Evolutionary conservation across 2,797 vertebrate species (phyloP).

Genomic region (Pangasius macronema): DNA sequence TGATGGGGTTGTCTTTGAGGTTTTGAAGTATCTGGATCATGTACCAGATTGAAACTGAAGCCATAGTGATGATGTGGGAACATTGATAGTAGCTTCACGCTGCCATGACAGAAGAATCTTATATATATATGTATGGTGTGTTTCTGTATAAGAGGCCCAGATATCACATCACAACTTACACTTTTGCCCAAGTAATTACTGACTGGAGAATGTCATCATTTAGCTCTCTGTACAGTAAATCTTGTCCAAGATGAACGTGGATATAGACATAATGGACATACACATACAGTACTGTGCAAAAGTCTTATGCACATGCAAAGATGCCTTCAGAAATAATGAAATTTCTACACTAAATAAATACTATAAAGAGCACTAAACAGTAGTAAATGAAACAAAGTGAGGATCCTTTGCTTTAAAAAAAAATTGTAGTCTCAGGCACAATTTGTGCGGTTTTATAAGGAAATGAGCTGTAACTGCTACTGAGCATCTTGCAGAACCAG

Average conservation of each 20-base stretch:
- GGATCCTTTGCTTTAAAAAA: too few species aligned
- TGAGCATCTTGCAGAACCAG: too few species aligned
- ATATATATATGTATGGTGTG: background rate
- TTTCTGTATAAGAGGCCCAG: too few species aligned
- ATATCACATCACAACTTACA: background rate
- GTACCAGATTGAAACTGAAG: constrained; percentile 5
- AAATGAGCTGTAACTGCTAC: too few species aligned
- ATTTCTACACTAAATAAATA: too few species aligned
- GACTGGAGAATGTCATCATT: background rate
- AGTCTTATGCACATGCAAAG: too few species aligned
- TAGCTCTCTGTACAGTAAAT: background rate
- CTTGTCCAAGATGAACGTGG: background rate
- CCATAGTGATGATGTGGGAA: constrained; percentile 62
- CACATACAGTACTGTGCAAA: background rate
- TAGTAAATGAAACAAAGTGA: too few species aligned
- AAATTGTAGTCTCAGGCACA: too few species aligned
- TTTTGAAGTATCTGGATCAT: background rate
- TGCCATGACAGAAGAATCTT: constrained; percentile 72
- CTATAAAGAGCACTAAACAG: too few species aligned
- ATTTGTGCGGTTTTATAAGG: too few species aligned
- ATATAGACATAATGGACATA: background rate
- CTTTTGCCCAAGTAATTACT: background rate
- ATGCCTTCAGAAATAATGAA: too few species aligned
- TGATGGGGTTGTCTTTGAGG: constrained; percentile 12
- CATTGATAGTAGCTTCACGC: constrained; percentile 72